Evolutionary conservation across 2,797 vertebrate species (phyloP).

Genomic region (Jordanella pulchra): DNA sequence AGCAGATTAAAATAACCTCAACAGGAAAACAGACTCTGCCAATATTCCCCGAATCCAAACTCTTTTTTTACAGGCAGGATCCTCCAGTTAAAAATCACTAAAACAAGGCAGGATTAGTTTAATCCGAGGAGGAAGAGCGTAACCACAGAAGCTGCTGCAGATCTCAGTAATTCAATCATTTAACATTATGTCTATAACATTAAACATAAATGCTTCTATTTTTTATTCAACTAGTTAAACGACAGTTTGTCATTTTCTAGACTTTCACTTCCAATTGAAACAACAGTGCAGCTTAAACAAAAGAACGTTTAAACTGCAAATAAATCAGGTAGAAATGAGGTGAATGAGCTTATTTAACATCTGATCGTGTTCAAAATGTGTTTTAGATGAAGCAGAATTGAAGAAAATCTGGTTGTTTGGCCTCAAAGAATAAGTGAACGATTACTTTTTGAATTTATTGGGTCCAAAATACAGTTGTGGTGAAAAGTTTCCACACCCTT

Average conservation of each 20-base stretch:
- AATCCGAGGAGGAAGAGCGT: no score
- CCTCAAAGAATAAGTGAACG: no score
- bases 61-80: conserved; percentile 55
- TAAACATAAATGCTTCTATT: not conserved
- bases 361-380: no score
- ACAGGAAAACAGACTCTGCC: conserved; percentile 13
- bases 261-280: not conserved
- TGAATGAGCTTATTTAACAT: no score
- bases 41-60: conserved; percentile 21
- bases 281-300: not conserved
- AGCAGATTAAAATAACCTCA: conserved; percentile 39
- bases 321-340: not conserved
- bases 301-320: not conserved
- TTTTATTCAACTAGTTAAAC: not conserved
- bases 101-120: conserved; percentile 23
- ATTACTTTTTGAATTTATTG: no score
- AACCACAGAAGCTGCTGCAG: not conserved
- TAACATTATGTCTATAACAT: not conserved
- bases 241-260: not conserved
- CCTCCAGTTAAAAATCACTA: conserved; percentile 49
- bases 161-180: not conserved
- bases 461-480: no score
- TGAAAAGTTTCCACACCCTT: no score
- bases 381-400: no score
- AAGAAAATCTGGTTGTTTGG: no score